Base-by-base conservation (phyloP, 2,113 vertebrate genomes). In the Chinchilla lanigera region DNA sequence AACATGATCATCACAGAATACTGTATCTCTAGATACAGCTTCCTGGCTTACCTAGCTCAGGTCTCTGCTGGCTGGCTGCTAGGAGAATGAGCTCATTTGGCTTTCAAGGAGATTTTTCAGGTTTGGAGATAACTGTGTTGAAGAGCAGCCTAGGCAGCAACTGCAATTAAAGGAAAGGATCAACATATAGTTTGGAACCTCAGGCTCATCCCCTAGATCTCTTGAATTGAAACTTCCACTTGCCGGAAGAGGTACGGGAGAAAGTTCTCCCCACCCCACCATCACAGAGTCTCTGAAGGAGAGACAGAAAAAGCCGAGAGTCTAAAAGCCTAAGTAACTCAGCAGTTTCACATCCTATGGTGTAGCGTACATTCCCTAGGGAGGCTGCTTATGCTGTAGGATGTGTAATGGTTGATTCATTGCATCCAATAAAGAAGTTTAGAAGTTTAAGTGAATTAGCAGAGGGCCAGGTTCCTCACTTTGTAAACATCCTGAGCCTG, bases 1-100 rank as follows among this genome's bases (percentile, higher is more conserved):
- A 89, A 87, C 93, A 80, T 96, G 90, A 65, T 94, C 85, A 96
- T 63, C 75, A 38, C 58, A 94, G 52, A 75, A 77, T 52, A 88
- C 89, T 91, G 69, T 19, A 20, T 47, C 92, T 81, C 71, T 41
- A 73, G 30, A 17, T 91, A 73, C 1, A 63, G 61, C 75, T 73
- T 63, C 52, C 35, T 41, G 73, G 78, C 17, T 97, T 71, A 22
- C 47, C 81, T 12, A 77, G 77, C n/a, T 81, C 56, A 91, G 30
- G 81, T 56, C 22, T 82, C 90, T 54, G 7, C 78, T 90, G 52
- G 35, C 17, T 6, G 84, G n/a, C 10, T 71, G 19, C 41, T 61
- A 16, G 2, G 44, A 38, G 38, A 35, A 69, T 9, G 52, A 2
- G 44, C 58, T 96, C 75, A 61, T 94, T 71, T 47, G 14, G 5